Percentiles rank a stretch among this genome's conserved stretches.
phyloP scores from a whole-genome alignment of 2,113 vertebrate genomes.

The Sphaerodactylus townsendi region DNA sequence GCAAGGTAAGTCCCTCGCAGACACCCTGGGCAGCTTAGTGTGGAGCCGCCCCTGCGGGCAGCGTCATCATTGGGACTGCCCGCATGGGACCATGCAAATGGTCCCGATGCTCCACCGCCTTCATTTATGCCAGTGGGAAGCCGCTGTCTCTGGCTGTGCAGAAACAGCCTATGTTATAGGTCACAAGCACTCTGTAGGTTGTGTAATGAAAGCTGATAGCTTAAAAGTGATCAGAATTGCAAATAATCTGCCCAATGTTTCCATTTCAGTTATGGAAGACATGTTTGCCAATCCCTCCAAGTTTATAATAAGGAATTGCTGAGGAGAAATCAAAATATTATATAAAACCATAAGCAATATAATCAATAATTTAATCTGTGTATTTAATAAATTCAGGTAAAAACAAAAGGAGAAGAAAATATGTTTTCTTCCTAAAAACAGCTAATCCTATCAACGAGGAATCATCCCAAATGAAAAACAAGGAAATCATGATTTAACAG shows the following conservation, averaged over 20 bases:
- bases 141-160: too few species aligned
- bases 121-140: too few species aligned
- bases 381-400: not conserved
- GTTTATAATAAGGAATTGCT: conserved; percentile 41
- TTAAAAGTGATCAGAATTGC: conserved; percentile 68
- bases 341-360: not conserved
- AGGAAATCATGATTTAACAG: not conserved
- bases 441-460: not conserved
- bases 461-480: not conserved
- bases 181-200: conserved; percentile 64
- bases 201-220: conserved; percentile 69
- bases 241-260: conserved; percentile 70
- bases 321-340: conserved; percentile 17
- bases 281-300: conserved; percentile 25
- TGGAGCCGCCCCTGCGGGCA: too few species aligned
- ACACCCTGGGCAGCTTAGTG: too few species aligned
- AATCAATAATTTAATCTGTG: not conserved
- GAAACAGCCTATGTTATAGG: too few species aligned
- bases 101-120: too few species aligned
- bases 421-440: not conserved
- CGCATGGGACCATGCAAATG: too few species aligned
- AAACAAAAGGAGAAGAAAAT: not conserved
- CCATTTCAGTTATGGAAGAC: conserved; percentile 49
- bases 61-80: too few species aligned
- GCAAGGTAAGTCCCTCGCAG: too few species aligned